phyloP scores from a whole-genome alignment of 2,113 vertebrate species.

The Mustela nigripes region DNA sequence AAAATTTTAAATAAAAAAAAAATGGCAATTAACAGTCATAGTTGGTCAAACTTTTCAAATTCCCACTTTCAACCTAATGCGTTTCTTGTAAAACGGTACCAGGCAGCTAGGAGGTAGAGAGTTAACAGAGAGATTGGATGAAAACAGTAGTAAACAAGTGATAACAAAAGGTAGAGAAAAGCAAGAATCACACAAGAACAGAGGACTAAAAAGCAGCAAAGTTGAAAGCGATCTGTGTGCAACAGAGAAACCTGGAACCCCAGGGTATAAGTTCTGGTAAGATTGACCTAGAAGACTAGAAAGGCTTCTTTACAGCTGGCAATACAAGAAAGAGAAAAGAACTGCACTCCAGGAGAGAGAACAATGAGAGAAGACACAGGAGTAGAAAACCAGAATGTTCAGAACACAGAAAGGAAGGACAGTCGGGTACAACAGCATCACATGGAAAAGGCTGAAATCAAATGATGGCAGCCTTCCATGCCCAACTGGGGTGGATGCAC shows the following conservation, averaged over 20 bases:
- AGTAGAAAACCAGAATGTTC: not conserved
- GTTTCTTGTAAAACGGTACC: not conserved
- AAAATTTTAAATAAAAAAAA: not conserved
- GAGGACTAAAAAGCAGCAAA: not conserved
- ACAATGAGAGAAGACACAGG: not conserved
- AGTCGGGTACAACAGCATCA: not conserved
- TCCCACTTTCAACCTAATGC: not conserved
- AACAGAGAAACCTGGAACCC: not conserved
- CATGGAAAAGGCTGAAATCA: not conserved
- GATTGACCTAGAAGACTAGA: not conserved
- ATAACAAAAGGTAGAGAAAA: not conserved
- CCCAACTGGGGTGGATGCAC: too few species aligned
- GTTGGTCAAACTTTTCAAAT: not conserved
- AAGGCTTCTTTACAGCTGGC: not conserved
- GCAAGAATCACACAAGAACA: not conserved
- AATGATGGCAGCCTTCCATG: not conserved
- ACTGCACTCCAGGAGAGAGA: not conserved
- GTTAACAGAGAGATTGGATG: not conserved
- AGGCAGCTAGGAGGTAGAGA: not conserved
- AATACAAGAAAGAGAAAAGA: not conserved
- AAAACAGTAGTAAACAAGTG: not conserved
- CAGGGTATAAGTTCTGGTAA: not conserved
- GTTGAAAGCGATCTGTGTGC: accelerated
- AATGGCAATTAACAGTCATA: not conserved
- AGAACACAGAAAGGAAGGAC: not conserved